A percentile compares a stretch with the other conserved stretches of the same genome.
phyloP scores from a whole-genome alignment of 1,140 invertebrate genomes.

The Vanessa tameamea region DNA sequence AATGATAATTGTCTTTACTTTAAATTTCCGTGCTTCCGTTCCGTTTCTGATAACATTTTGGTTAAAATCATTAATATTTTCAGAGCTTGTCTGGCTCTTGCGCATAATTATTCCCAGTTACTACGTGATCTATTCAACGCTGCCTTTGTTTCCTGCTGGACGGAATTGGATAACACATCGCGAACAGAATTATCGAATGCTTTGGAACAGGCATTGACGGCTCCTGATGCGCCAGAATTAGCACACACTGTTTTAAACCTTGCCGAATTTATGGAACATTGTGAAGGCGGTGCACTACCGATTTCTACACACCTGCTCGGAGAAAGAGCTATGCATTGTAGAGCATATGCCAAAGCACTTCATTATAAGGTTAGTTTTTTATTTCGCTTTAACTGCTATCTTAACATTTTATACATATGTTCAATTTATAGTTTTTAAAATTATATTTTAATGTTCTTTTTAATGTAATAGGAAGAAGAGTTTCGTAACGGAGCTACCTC shows the following conservation, averaged over 20 bases:
- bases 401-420: neutral
- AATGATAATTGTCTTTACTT: neutral
- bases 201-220: constrained; percentile 93
- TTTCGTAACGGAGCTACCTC: constrained; percentile 87
- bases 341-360: constrained; percentile 96
- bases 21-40: neutral
- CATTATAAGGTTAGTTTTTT: constrained; percentile 89
- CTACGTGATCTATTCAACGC: constrained; percentile 98
- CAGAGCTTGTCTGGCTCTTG: constrained; percentile 93
- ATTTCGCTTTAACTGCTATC: neutral
- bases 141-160: constrained; percentile 99
- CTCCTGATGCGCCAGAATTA: constrained; percentile 97
- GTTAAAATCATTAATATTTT: constrained; percentile 18
- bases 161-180: constrained; percentile 91
- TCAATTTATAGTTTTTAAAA: neutral
- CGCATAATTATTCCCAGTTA: constrained; percentile 96
- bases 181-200: constrained; percentile 93
- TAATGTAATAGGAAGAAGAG: constrained; percentile 89
- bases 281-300: constrained; percentile 96
- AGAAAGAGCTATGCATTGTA: constrained; percentile 90
- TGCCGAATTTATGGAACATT: constrained; percentile 99
- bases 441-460: constrained; percentile 8
- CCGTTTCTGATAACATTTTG: neutral
- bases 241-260: constrained; percentile 98
- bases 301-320: constrained; percentile 92